Conservation (phyloP, 2,888 invertebrate genomes). For the Alsophila aescularia region DNA sequence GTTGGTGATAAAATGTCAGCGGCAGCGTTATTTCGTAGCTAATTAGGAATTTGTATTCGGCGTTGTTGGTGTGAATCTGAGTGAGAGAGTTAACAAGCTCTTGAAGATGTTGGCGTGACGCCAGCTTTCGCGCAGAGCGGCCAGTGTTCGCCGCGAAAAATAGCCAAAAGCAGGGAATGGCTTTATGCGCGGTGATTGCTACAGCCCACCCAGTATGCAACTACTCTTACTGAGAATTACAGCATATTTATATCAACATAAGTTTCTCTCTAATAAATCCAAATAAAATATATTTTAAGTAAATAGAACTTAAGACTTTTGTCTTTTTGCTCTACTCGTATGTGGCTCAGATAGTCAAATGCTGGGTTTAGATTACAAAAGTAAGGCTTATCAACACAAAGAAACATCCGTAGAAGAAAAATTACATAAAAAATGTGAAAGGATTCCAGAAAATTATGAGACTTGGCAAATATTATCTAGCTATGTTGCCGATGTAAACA, state of each 20-base stretch:
- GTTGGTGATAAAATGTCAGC: slow-evolving; percentile 2
- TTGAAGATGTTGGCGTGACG: background rate
- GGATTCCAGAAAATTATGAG: background rate
- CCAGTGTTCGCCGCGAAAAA: slow-evolving; percentile 3
- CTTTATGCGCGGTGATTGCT: slow-evolving; percentile 8
- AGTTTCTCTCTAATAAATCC: background rate
- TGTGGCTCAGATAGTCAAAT: too few species aligned
- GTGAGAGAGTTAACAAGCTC: slow-evolving; percentile 13
- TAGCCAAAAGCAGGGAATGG: slow-evolving; percentile 5
- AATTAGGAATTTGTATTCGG: background rate
- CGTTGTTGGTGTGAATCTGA: slow-evolving; percentile 3
- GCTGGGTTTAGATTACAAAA: too few species aligned
- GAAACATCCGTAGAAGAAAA: too few species aligned
- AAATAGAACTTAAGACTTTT: background rate
- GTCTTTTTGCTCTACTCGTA: background rate
- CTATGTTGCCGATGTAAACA: background rate
- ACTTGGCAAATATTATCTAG: background rate
- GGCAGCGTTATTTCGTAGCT: background rate
- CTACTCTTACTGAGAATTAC: background rate
- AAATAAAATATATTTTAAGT: background rate
- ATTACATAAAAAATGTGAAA: background rate
- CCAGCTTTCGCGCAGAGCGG: background rate
- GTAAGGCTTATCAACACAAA: too few species aligned
- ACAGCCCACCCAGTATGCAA: background rate
- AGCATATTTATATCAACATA: background rate